Percentiles rank a stretch among this genome's conserved stretches.
Conservation (phyloP, 1,140 invertebrate species). For the Dysdera silvatica region DNA sequence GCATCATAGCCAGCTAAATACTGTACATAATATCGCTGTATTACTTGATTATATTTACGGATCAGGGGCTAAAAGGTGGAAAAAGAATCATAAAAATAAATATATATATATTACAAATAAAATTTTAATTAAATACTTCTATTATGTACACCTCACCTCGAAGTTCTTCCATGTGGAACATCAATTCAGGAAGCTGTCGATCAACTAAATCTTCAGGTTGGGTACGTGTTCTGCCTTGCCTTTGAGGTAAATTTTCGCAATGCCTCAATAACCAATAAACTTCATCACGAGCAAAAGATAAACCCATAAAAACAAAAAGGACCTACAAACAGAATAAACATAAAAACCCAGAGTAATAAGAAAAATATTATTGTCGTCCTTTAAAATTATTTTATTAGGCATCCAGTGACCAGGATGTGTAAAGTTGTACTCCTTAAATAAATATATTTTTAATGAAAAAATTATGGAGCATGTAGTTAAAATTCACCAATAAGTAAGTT, state of each 20-base stretch:
- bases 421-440: too few species aligned
- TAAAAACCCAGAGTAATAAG: too few species aligned
- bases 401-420: too few species aligned
- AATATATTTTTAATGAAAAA: too few species aligned
- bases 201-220: constrained; percentile 78
- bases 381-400: too few species aligned
- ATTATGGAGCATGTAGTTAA: too few species aligned
- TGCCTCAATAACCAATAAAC: constrained; percentile 93
- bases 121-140: not conserved
- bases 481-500: too few species aligned
- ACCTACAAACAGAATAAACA: constrained; percentile 49
- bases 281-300: constrained; percentile 92
- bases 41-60: constrained; percentile 90
- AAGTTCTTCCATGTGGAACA: constrained; percentile 97
- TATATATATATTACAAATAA: constrained; percentile 22
- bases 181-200: constrained; percentile 87
- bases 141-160: constrained; percentile 54
- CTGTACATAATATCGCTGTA: constrained; percentile 96
- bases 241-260: constrained; percentile 84
- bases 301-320: constrained; percentile 90
- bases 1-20: constrained; percentile 94
- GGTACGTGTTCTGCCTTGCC: constrained; percentile 62
- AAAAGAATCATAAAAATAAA: constrained; percentile 4
- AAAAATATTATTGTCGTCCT: too few species aligned
- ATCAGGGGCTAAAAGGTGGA: constrained; percentile 59